Evolutionary conservation across 2,113 vertebrate genomes (phyloP), one percentile per base, ranked within the genome.

Genomic region (Corythornis vintsioides): DNA sequence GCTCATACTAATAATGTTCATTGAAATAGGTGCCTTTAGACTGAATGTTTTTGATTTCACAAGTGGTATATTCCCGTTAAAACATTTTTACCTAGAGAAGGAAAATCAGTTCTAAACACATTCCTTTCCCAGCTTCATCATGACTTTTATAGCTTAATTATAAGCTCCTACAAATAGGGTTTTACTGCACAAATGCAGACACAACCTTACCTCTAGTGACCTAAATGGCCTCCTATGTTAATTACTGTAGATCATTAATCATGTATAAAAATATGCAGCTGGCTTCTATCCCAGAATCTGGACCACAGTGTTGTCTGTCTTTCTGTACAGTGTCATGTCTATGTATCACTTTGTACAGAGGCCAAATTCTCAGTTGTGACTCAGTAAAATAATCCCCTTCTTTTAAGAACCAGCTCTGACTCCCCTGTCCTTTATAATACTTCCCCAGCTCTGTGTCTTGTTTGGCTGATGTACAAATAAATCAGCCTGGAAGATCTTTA

Each of bases 141-240:
- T 83, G 57, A 91, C 35, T 79, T 91, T 83, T 59, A 38, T 33
- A 88, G 85, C 86, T 95, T 88, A 95, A 77, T 90, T 84, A 75
- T 90, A 95, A 96, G 76, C 92, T 90, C 69, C n/a, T 75, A 47
- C 73, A 91, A 90, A 84, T 45, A 88, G 57, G 88, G 50, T 72
- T 92, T 96, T 94, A 85, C 75, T 85, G 83, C 0, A 7, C 79
- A 64, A 77, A 85, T 90, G 78, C 71, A 92, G 73, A 88, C 82
- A 86, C 57, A 92, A 64, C 76, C 56, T 96, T 63, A 83, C 60
- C 42, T 92, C 65, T 59, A 48, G 55, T 86, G 71, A 95, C 81
- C 77, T 19, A 50, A 94, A 79, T 50, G 74, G 31, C 82, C 92
- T 83, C 47, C 83, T 86, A 6, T 77, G 72, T 91, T 92, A 90